Evolutionary conservation across 2,888 invertebrate species (phyloP), one percentile per base, ranked within the genome.

Genomic region (Ditylenchus weischeri): DNA sequence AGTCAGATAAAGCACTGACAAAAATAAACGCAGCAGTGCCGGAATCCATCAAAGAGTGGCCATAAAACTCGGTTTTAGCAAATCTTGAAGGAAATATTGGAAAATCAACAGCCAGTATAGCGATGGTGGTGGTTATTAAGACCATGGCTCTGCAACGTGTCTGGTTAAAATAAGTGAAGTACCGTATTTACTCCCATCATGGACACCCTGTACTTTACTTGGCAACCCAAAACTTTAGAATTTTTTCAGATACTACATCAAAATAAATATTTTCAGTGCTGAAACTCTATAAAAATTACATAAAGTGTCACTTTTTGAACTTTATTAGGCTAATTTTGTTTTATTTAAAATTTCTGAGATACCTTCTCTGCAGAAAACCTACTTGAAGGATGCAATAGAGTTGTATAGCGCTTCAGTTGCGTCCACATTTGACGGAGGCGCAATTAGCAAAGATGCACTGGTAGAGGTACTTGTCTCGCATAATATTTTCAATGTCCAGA

Each of bases 31-130:
- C 84, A 0, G 93, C 94, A 5, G 95, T 94, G 13, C 96, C 96
- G 13, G 90, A 88, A 83, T 98, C 98, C 98, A 98, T 98, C 36
- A 93, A 68, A 10, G 85, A 84, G 60, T 78, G 78, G 29, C 83
- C 83, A 47, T 74, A 81, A n/a, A 65, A 69, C 51, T 91, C 90
- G 0, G 92, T 92, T 85, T 98, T 98, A 0, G 90, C 90, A 84
- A 91, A 90, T 76, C 88, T 86, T 59, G 90, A 85, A 0, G 95
- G 94, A 83, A 93, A 96, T 62, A 89, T 86, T 7, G 38, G 35
- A 83, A 98, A 98, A 84, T 98, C 98, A 0, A 98, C 93, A 0
- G 92, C 96, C 68, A 96, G 85, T 75, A 98, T 95, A 72, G 90
- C 90, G 65, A 91, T 86, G 0, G 88, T 88, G 6, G 92, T 90